Percentiles rank a stretch among this genome's conserved stretches.
Evolutionary conservation across 2,888 invertebrate species (phyloP).

Genomic region (Mimas tiliae): DNA sequence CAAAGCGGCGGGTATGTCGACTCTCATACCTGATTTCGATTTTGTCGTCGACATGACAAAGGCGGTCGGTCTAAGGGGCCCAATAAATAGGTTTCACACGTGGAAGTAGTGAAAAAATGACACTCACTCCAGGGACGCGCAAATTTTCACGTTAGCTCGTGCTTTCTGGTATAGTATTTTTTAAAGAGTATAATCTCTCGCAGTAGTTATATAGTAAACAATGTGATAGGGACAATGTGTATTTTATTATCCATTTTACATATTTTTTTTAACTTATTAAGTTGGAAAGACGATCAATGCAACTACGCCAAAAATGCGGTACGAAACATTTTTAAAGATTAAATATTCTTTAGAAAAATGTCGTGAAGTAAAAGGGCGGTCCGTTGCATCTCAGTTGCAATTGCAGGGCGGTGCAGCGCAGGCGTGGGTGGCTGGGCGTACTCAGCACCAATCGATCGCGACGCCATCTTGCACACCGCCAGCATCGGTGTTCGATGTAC

Average conservation of each 20-base stretch:
- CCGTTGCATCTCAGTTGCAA: conserved; percentile 62
- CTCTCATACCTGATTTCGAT: conserved; percentile 77
- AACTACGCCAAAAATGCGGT: not conserved
- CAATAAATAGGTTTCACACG: conserved; percentile 76
- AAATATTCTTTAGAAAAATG: conserved; percentile 27
- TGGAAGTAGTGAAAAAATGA: conserved; percentile 79
- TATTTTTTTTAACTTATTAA: not conserved
- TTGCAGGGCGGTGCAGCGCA: conserved; percentile 78
- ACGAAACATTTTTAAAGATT: not conserved
- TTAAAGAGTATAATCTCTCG: too few species aligned
- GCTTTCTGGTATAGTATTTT: not conserved
- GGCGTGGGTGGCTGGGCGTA: conserved; percentile 78
- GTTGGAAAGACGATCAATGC: not conserved
- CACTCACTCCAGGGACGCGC: conserved; percentile 42
- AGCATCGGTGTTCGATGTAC: conserved; percentile 58
- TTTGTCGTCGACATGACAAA: conserved; percentile 80
- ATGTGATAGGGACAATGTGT: too few species aligned
- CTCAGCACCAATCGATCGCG: conserved; percentile 73
- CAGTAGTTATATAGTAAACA: too few species aligned
- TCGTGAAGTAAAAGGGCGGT: conserved; percentile 51
- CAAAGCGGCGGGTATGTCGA: conserved; percentile 42
- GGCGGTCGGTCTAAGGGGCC: conserved; percentile 80
- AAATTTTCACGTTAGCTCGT: not conserved
- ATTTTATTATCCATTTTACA: not conserved
- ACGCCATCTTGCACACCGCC: conserved; percentile 77